Evolutionary conservation across 2,888 invertebrate species (phyloP).

Genomic region (Thelaira solivaga): DNA sequence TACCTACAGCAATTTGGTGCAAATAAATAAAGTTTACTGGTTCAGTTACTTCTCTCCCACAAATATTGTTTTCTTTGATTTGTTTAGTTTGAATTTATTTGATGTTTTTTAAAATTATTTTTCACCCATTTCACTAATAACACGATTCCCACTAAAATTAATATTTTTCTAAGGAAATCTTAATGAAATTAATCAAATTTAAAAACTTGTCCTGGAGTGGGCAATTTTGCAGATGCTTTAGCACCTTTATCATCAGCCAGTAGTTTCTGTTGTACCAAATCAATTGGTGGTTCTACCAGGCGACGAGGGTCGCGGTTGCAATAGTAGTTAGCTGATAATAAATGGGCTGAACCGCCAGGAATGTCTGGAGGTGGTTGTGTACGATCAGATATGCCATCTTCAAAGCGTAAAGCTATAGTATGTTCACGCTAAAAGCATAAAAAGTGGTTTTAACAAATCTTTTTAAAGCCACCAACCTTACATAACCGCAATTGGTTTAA

Average conservation of each 20-base stretch:
- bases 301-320: conserved; percentile 88
- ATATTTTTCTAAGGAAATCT: neutral
- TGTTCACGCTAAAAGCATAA: conserved; percentile 79
- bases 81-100: too few relatives aligned
- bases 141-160: neutral
- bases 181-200: conserved; percentile 79
- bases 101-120: too few relatives aligned
- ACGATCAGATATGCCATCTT: conserved; percentile 82
- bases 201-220: conserved; percentile 80
- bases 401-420: conserved; percentile 82
- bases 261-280: conserved; percentile 68
- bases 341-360: conserved; percentile 89
- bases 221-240: conserved; percentile 75
- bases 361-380: conserved; percentile 89
- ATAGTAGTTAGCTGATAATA: conserved; percentile 89
- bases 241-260: conserved; percentile 70
- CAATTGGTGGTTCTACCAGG: conserved; percentile 79
- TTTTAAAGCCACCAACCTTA: conserved; percentile 13
- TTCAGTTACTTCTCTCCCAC: too few relatives aligned
- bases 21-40: too few relatives aligned
- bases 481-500: conserved; percentile 35
- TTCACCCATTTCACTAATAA: too few relatives aligned
- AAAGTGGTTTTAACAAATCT: neutral
- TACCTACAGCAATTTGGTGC: too few relatives aligned
- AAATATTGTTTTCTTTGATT: too few relatives aligned